Evolutionary conservation across 2,797 vertebrate genomes (phyloP).

Genomic region (Cirrhinus mrigala): DNA sequence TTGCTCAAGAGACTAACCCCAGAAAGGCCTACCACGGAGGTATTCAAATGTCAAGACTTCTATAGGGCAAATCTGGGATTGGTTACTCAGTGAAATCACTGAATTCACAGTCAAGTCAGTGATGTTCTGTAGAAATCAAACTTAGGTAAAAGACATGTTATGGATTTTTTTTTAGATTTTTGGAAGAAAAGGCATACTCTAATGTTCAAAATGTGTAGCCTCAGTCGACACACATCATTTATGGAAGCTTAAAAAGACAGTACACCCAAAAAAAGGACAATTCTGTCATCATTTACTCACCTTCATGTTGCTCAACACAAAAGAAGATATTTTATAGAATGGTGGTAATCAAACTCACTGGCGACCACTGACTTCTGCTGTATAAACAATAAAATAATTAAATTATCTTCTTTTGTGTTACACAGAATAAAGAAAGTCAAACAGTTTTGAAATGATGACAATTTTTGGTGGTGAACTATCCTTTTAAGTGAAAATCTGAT

Average conservation of each 20-base stretch:
- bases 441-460: neutral
- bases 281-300: too few species aligned
- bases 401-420: too few species aligned
- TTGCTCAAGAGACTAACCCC: conserved; percentile 24
- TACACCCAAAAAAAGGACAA: neutral
- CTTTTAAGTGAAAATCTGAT: neutral
- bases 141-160: neutral
- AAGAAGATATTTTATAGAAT: too few species aligned
- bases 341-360: too few species aligned
- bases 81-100: neutral
- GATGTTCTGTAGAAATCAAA: neutral
- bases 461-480: neutral
- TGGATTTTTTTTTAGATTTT: neutral
- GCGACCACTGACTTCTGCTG: neutral
- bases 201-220: neutral
- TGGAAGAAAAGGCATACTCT: neutral
- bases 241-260: neutral
- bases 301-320: too few species aligned
- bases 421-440: too few species aligned
- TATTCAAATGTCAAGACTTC: neutral
- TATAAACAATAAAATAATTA: too few species aligned
- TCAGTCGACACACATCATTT: neutral
- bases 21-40: neutral
- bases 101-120: neutral
- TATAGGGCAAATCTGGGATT: neutral